Evolutionary conservation across 2,113 vertebrate genomes (phyloP), one percentile per base, ranked within the genome.

Genomic region (Saccopteryx bilineata): DNA sequence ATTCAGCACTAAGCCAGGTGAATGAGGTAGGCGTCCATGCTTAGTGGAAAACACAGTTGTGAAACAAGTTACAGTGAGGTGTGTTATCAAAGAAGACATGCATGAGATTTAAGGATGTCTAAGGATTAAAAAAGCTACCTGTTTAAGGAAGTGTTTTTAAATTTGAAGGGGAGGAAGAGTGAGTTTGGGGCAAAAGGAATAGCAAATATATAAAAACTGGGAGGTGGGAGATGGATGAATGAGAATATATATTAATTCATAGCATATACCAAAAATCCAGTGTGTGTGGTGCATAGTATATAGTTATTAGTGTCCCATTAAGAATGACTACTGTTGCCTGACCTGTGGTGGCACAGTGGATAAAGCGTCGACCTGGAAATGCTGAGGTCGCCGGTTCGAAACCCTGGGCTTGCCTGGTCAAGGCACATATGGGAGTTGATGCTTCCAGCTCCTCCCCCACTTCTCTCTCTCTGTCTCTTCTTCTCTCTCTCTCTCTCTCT

Each of bases 41-140:
- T 18, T 94, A 92, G 39, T 91, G 63, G 60, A 72, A 93, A 56
- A 68, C 52, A 78, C 15, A 91, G 61, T 90, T 50, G 9, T 68
- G 69, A 94, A 94, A 94, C 23, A 58, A 94, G 87, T 68, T 78
- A 92, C 14, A 76, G 5, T 86, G 75, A 90, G 48, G 17, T 54
- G 24, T 86, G 28, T 84, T 61, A 24, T 83, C 23, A 63, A 79
- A 80, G 66, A 92, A 83, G 66, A 93, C 52, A 92, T 18, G 14
- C 31, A 23, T 66, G 66, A 28, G 26, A 68, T 81, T 84, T 78
- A 61, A 74, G 39, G 39, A 76, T 76, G 48, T 76, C 58, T 48
- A n/a, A 91, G 58, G 23, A 68, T 61, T 31, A 81, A 74, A 50
- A 82, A 84, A 24, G 76, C 5, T 52, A 56, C 52, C 46, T 72